Evolutionary conservation across 2,797 vertebrate genomes (phyloP).

Genomic region (Ptychobarbus kaznakovi): DNA sequence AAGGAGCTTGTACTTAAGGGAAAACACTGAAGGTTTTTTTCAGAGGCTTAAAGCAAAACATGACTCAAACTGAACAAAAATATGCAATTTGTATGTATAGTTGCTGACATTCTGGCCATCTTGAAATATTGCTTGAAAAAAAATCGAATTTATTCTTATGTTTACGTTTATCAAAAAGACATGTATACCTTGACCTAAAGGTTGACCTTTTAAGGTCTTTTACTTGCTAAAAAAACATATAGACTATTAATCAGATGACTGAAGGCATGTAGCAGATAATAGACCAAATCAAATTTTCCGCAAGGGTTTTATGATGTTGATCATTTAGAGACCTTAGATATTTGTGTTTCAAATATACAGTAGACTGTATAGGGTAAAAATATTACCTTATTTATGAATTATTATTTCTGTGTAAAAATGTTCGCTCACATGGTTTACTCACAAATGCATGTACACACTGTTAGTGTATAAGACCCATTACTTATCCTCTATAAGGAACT

Average conservation of each 20-base stretch:
- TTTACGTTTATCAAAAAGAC: neutral
- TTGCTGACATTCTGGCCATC: too few species aligned
- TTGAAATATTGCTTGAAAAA: neutral
- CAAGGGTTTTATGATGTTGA: neutral
- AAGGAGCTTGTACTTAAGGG: neutral
- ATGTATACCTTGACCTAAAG: neutral
- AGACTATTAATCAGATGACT: too few species aligned
- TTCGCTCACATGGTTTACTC: neutral
- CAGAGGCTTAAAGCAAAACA: too few species aligned
- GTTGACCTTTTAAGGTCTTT: neutral
- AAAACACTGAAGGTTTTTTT: too few species aligned
- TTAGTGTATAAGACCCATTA: conserved; percentile 4
- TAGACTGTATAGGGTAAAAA: neutral
- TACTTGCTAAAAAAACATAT: too few species aligned
- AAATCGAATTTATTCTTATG: neutral
- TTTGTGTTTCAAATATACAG: neutral
- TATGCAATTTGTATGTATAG: too few species aligned
- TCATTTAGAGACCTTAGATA: neutral
- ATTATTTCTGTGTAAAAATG: neutral
- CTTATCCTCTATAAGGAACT: conserved; percentile 16
- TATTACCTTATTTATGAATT: neutral
- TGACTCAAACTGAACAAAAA: too few species aligned
- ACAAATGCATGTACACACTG: neutral
- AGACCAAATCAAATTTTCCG: neutral
- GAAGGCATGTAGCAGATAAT: neutral